Evolutionary conservation across 2,113 vertebrate species (phyloP).

Genomic region (Oplegnathus fasciatus): DNA sequence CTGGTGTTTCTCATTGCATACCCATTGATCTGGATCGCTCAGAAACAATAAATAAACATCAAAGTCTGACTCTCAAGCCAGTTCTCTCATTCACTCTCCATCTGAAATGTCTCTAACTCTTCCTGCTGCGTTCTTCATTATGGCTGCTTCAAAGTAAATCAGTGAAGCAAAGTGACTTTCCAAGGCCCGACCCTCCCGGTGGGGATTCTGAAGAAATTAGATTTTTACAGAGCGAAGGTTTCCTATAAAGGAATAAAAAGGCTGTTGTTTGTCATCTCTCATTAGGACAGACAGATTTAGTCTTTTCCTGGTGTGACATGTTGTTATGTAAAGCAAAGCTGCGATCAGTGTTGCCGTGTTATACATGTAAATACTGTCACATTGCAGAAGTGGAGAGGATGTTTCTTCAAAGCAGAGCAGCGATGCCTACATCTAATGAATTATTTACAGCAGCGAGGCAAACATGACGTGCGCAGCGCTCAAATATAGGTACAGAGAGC

Average conservation of each 20-base stretch:
- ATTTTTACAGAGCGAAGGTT: conserved; percentile 46
- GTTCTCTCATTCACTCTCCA: neutral
- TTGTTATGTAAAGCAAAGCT: conserved; percentile 45
- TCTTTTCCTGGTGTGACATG: conserved; percentile 28
- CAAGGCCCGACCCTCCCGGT: conserved; percentile 9
- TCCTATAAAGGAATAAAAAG: conserved; percentile 16
- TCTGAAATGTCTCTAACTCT: conserved; percentile 12
- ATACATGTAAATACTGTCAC: conserved; percentile 60
- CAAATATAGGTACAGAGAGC: conserved; percentile 33
- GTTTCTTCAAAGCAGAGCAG: conserved; percentile 62
- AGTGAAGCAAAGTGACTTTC: conserved; percentile 52
- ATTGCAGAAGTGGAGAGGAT: conserved; percentile 38
- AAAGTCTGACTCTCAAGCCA: conserved; percentile 14
- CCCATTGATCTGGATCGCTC: conserved; percentile 32
- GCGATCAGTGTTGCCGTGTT: conserved; percentile 37
- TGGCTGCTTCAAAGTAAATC: conserved; percentile 43
- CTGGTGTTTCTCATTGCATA: conserved; percentile 10
- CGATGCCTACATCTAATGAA: conserved; percentile 58
- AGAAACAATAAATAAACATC: conserved; percentile 41
- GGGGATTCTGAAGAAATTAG: conserved; percentile 39
- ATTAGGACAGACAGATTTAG: conserved; percentile 40
- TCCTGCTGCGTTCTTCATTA: conserved; percentile 38
- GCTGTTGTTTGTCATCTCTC: conserved; percentile 33
- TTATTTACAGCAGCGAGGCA: conserved; percentile 65
- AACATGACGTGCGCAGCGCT: conserved; percentile 42